These are phyloP conservation scores for Pseudolaguvia tuberculata DNA, from an alignment of 2,113 vertebrate genomes.

Conservation along the genomic window DNA sequence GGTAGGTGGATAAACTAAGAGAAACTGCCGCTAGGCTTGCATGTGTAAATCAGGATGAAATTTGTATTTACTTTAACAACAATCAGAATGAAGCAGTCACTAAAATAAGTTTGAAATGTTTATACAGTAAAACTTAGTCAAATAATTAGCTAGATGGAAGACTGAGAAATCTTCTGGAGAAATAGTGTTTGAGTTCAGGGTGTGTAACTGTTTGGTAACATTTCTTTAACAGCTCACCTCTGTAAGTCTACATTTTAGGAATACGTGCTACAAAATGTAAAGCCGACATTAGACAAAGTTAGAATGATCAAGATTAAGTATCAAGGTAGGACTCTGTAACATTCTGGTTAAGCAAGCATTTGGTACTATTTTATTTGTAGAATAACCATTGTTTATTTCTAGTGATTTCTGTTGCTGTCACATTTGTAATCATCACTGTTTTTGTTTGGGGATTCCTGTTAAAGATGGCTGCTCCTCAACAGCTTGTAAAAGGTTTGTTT, in stretches of 20 bases:
- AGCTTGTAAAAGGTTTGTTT: conserved; percentile 9
- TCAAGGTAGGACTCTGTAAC: conserved; percentile 25
- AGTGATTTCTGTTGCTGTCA: conserved; percentile 35
- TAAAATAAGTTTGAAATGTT: not conserved
- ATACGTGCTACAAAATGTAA: too few species aligned
- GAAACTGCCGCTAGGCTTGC: not conserved
- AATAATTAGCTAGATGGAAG: not conserved
- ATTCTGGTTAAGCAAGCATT: not conserved
- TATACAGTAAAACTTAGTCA: not conserved
- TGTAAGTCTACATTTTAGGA: not conserved
- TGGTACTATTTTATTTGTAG: not conserved
- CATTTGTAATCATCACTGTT: conserved; percentile 41
- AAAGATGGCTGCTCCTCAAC: conserved; percentile 20
- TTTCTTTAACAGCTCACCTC: not conserved
- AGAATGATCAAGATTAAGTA: conserved; percentile 12
- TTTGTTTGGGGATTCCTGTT: conserved; percentile 43
- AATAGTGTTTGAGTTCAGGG: conserved; percentile 13
- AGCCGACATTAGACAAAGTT: not conserved
- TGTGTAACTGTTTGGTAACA: not conserved
- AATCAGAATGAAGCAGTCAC: not conserved
- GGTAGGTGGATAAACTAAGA: not conserved
- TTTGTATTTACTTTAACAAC: not conserved
- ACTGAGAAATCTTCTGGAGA: not conserved
- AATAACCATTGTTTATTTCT: conserved; percentile 6
- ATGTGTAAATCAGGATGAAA: not conserved